These are phyloP conservation scores for Apogon talboti DNA, from an alignment of 2,797 vertebrate genomes.

Conservation along the genomic window DNA sequence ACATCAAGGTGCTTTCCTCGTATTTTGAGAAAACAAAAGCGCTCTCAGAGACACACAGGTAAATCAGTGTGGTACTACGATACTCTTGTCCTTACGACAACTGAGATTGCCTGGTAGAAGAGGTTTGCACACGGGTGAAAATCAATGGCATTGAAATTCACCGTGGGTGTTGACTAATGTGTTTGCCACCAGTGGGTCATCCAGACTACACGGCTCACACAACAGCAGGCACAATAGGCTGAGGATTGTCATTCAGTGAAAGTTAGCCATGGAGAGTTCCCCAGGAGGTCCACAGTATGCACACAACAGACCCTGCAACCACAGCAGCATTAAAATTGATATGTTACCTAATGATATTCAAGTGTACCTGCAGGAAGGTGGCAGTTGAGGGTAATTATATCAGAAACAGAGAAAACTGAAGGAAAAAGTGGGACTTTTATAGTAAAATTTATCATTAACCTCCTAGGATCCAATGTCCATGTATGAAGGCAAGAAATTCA, in stretches of 20 bases:
- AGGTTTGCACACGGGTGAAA: slow-evolving; percentile 59
- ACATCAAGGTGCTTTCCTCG: neutral
- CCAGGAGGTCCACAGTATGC: neutral
- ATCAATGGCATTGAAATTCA: slow-evolving; percentile 63
- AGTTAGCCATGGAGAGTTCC: slow-evolving; percentile 15
- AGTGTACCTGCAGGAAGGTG: neutral
- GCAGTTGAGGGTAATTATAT: no score
- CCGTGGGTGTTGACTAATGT: slow-evolving; percentile 56
- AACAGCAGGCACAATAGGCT: slow-evolving; percentile 16
- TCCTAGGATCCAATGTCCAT: no score
- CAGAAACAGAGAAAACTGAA: no score
- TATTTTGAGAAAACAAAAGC: neutral
- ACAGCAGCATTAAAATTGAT: neutral
- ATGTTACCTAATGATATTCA: neutral
- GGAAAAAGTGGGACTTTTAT: no score
- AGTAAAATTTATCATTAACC: no score
- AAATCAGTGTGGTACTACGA: slow-evolving; percentile 16
- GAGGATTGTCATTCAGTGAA: slow-evolving; percentile 6
- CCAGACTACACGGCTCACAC: slow-evolving; percentile 30
- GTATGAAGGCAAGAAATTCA: no score
- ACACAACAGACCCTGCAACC: slow-evolving; percentile 8
- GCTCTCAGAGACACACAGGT: no score
- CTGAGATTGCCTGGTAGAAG: slow-evolving; percentile 56
- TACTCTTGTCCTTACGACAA: slow-evolving; percentile 33
- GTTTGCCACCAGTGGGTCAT: slow-evolving; percentile 38